Base-by-base conservation (phyloP, 2,888 invertebrate genomes). In the Keiferia lycopersicella region DNA sequence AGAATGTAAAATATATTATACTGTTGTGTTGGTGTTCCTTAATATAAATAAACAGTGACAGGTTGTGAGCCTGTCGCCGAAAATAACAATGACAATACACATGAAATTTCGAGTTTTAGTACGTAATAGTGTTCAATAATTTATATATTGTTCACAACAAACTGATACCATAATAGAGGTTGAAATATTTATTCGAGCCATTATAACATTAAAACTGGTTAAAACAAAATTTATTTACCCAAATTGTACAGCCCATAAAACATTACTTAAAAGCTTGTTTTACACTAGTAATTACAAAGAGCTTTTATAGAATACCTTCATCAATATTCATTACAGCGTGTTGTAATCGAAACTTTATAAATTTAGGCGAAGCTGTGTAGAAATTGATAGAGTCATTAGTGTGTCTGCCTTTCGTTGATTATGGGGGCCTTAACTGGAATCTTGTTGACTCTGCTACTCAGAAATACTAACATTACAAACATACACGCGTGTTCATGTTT, bases 361-460 rank as follows among this genome's bases (percentile, higher is more conserved):
- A 51, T 48, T 61, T 16, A 34, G 56, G 18, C n/a, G 16, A 6
- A 48, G 48, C 61, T 60, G 41, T 60, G 45, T 41, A 20, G 12
- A 53, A 60, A 48, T 20, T 56, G 64, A 64, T 64, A 57, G 64
- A 65, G 65, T 60, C 65, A 63, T 65, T 65, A 65, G 62, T 50
- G 22, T 16, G 38, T 14, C 60, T 41, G 50, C 16, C 59, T 59
- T 20, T 41, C 59, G 39, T 41, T 39, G 41, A 41, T 45, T 41
- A 45, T 41, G 30, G n/a, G 30, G 56, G 30, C 30, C 58, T 26
- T 58, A 39, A 63, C 58, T 22, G 26, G 63, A 63, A 58, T 18
- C 48, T 34, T 63, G 58, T 63, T 63, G 57, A 57, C 58, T 63
- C 38, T 45, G n/a, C 45, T 48, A 20, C 18, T 63, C 53, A 50